Conservation (phyloP, 2,797 vertebrate genomes). For the Centropyge bicolor region DNA sequence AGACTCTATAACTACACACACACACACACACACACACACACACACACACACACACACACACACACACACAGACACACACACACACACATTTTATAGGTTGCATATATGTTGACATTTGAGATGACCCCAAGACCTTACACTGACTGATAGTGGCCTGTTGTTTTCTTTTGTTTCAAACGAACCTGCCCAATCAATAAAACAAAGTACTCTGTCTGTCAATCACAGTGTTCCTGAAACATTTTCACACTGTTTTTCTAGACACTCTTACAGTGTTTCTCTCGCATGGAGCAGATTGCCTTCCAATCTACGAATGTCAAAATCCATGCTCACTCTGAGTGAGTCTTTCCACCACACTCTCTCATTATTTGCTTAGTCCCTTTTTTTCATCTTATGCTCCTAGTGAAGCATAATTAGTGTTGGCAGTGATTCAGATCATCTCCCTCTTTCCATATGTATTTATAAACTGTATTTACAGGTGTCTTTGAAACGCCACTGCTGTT, state of each 20-base stretch:
- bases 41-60: background rate
- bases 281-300: background rate
- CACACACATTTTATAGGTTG: too few species aligned
- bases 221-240: background rate
- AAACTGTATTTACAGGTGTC: background rate
- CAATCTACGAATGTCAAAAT: background rate
- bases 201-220: too few species aligned
- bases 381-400: background rate
- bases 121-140: background rate
- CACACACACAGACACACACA: background rate
- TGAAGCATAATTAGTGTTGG: background rate
- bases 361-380: too few species aligned
- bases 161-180: background rate
- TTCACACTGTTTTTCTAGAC: background rate
- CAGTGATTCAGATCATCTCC: background rate
- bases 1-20: constrained; percentile 25
- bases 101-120: too few species aligned
- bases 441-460: background rate
- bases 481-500: background rate
- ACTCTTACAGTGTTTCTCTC: background rate
- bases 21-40: background rate
- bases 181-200: too few species aligned
- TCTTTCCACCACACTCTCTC: too few species aligned
- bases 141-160: background rate
- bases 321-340: too few species aligned